These are phyloP conservation scores for Panagrolaimus sp. DNA, from an alignment of 1,140 invertebrate species.

Conservation along the genomic window DNA sequence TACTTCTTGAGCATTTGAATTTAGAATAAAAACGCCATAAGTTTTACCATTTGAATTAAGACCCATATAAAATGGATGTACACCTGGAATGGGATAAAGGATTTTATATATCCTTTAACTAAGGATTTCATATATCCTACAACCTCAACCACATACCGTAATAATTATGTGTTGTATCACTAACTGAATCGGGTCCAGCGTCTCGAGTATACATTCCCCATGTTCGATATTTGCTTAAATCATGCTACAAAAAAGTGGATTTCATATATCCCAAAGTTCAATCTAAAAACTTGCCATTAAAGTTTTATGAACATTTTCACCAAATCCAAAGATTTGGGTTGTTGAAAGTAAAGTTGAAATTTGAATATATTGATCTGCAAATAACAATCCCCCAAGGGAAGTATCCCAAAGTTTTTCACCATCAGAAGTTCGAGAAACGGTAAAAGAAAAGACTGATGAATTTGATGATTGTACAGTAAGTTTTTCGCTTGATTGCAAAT, in stretches of 20 bases:
- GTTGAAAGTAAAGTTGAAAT: slow-evolving; percentile 46
- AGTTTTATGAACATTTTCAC: slow-evolving; percentile 66
- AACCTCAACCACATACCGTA: slow-evolving; percentile 52
- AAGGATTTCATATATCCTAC: too few species aligned
- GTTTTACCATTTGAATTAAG: slow-evolving; percentile 63
- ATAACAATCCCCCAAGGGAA: slow-evolving; percentile 50
- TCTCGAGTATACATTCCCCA: slow-evolving; percentile 63
- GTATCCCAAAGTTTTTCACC: slow-evolving; percentile 41
- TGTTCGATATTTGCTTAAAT: slow-evolving; percentile 57
- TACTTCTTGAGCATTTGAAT: slow-evolving; percentile 62
- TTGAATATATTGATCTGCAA: slow-evolving; percentile 61
- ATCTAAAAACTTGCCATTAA: slow-evolving; percentile 24
- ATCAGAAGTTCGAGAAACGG: slow-evolving; percentile 35
- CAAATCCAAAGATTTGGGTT: slow-evolving; percentile 67
- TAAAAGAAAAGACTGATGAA: slow-evolving; percentile 39
- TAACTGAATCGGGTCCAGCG: slow-evolving; percentile 58
- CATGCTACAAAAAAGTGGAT: slow-evolving; percentile 32
- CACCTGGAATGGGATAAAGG: slow-evolving; percentile 41
- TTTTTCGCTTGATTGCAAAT: slow-evolving; percentile 24
- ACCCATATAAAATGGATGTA: slow-evolving; percentile 65
- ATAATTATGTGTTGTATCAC: slow-evolving; percentile 43
- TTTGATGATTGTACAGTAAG: slow-evolving; percentile 24
- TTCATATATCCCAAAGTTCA: too few species aligned
- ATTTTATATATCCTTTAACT: too few species aligned
- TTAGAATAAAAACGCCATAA: slow-evolving; percentile 63